phyloP scores from a whole-genome alignment of 2,888 invertebrate genomes.

The Heteromurus nitidus region DNA sequence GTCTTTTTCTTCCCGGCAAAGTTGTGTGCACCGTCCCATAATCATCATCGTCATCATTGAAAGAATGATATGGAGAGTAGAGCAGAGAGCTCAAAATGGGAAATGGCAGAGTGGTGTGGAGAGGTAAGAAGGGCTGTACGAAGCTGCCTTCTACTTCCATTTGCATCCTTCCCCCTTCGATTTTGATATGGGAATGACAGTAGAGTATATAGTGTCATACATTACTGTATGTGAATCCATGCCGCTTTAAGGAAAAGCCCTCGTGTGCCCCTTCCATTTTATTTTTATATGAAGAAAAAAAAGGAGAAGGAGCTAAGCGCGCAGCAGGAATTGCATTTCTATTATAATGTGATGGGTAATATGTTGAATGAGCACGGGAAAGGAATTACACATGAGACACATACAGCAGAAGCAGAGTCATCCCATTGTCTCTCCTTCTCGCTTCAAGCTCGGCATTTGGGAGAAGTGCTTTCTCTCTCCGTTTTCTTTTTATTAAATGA shows the following conservation, averaged over 20 bases:
- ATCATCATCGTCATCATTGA: constrained; percentile 21
- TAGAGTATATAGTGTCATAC: background rate
- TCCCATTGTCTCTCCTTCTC: too few species aligned
- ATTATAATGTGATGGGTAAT: constrained; percentile 38
- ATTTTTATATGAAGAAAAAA: too few species aligned
- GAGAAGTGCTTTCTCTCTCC: too few species aligned
- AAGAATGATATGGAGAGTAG: constrained; percentile 32
- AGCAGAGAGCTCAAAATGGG: constrained; percentile 52
- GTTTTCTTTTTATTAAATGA: too few species aligned
- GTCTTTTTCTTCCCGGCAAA: too few species aligned
- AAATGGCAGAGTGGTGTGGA: constrained; percentile 39
- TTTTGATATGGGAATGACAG: constrained; percentile 21
- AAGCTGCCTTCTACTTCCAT: constrained; percentile 1
- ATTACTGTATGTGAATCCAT: background rate
- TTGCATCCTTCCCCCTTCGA: constrained; percentile 35
- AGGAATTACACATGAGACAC: too few species aligned
- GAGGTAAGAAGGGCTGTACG: constrained; percentile 11
- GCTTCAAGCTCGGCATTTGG: too few species aligned
- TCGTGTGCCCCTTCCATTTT: too few species aligned
- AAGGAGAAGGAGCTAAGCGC: background rate
- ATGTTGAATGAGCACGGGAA: background rate
- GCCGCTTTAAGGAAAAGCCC: background rate
- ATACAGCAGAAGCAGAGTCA: too few species aligned
- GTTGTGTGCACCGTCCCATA: constrained; percentile 46
- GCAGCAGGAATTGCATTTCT: constrained; percentile 9